These are phyloP conservation scores for Hydrolagus colliei DNA, from an alignment of 2,797 vertebrate species.

Conservation along the genomic window DNA sequence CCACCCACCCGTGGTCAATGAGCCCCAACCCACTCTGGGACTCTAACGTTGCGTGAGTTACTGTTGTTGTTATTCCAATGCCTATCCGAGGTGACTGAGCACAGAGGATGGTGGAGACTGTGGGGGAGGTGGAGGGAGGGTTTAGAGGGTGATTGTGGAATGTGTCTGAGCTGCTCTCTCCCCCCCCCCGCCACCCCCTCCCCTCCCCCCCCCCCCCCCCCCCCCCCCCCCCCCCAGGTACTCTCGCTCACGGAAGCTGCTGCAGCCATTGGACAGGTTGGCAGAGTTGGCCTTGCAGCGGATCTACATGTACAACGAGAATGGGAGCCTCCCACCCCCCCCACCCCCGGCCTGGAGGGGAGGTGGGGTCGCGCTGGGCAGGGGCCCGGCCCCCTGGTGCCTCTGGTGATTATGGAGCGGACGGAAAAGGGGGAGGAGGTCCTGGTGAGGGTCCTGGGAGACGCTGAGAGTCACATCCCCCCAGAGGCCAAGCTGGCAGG, in stretches of 20 bases:
- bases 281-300: slow-evolving; percentile 50
- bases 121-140: no score
- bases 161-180: background rate
- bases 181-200: background rate
- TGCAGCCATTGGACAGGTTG: slow-evolving; percentile 59
- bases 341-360: background rate
- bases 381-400: slow-evolving; percentile 56
- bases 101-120: no score
- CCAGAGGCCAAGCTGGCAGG: accelerated
- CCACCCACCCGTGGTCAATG: no score
- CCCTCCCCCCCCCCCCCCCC: background rate
- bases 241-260: slow-evolving; percentile 49
- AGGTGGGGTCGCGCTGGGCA: background rate
- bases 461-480: background rate
- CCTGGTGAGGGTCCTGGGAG: slow-evolving; percentile 37
- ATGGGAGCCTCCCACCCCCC: accelerated
- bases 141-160: no score
- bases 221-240: slow-evolving; percentile 45
- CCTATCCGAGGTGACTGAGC: no score
- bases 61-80: no score
- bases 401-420: slow-evolving; percentile 59
- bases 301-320: slow-evolving; percentile 47
- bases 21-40: no score
- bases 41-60: no score
- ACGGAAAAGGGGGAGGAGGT: slow-evolving; percentile 43